Evolutionary conservation across 2,888 invertebrate genomes (phyloP).

Genomic region (Agrotis segetum): DNA sequence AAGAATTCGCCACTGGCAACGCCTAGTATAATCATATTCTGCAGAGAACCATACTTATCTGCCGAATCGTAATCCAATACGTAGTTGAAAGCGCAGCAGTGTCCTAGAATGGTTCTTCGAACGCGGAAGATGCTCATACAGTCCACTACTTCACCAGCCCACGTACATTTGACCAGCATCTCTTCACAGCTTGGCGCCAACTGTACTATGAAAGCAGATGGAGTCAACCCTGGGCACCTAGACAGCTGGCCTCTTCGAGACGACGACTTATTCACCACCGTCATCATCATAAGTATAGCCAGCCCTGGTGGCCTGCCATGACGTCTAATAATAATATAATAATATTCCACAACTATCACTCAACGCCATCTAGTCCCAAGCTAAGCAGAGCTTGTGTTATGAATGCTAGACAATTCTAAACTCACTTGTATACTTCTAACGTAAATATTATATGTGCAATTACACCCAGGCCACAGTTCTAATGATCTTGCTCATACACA

Average conservation of each 20-base stretch:
- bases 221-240: background rate
- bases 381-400: no score
- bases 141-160: slow-evolving; percentile 78
- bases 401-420: no score
- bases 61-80: slow-evolving; percentile 73
- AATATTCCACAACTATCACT: no score
- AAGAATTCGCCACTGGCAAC: no score
- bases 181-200: slow-evolving; percentile 88
- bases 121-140: slow-evolving; percentile 84
- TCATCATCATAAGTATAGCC: background rate
- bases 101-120: slow-evolving; percentile 89
- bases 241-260: background rate
- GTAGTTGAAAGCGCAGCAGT: slow-evolving; percentile 91
- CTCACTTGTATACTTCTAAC: no score
- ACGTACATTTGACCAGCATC: slow-evolving; percentile 86
- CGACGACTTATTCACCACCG: background rate
- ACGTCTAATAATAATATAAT: no score
- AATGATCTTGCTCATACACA: no score
- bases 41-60: slow-evolving; percentile 59
- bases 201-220: slow-evolving; percentile 66
- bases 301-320: no score
- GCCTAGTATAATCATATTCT: no score
- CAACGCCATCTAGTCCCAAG: no score
- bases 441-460: no score
- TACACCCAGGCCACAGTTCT: no score